A percentile compares a stretch with the other conserved stretches of the same genome.
Conservation (phyloP, 2,797 vertebrate genomes). For the Microchirus variegatus region DNA sequence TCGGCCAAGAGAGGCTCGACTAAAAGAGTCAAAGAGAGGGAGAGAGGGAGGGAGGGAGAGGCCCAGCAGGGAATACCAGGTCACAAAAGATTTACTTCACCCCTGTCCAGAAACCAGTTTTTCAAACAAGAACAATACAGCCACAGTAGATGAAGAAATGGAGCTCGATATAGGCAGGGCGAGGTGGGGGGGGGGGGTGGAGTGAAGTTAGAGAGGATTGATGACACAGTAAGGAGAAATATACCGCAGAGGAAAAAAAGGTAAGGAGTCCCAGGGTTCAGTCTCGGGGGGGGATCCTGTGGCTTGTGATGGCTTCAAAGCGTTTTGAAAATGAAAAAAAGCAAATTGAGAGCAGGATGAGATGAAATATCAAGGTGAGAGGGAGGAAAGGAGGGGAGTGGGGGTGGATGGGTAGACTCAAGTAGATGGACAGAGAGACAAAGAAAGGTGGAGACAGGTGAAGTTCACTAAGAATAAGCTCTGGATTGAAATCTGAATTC, state of each 20-base stretch:
- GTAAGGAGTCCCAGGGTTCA: slow-evolving; percentile 63
- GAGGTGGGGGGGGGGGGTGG: slow-evolving; percentile 32
- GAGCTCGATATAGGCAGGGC: slow-evolving; percentile 57
- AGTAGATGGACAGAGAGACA: slow-evolving; percentile 36
- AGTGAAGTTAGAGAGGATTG: slow-evolving; percentile 49
- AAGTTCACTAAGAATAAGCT: slow-evolving; percentile 67
- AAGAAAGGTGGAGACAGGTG: slow-evolving; percentile 37
- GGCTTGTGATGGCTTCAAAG: slow-evolving; percentile 73
- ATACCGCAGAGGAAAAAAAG: slow-evolving; percentile 55
- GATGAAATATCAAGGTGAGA: slow-evolving; percentile 60
- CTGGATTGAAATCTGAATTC: slow-evolving; percentile 78
- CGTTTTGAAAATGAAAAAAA: slow-evolving; percentile 76
- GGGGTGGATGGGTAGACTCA: too few species aligned
- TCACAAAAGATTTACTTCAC: slow-evolving; percentile 81
- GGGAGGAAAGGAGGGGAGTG: slow-evolving; percentile 25
- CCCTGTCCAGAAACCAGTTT: slow-evolving; percentile 71
- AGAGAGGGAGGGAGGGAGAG: slow-evolving; percentile 19
- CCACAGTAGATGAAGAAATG: slow-evolving; percentile 56
- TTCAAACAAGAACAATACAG: slow-evolving; percentile 71
- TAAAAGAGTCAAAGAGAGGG: slow-evolving; percentile 41
- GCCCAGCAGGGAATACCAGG: slow-evolving; percentile 66
- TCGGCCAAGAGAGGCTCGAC: slow-evolving; percentile 54
- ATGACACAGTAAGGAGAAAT: slow-evolving; percentile 72
- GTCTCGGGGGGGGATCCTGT: slow-evolving; percentile 46
- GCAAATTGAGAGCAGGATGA: slow-evolving; percentile 63